A percentile compares a stretch with the other conserved stretches of the same genome.
These are phyloP conservation scores for Heliothis virescens DNA, from an alignment of 1,140 invertebrate genomes.

Conservation along the genomic window DNA sequence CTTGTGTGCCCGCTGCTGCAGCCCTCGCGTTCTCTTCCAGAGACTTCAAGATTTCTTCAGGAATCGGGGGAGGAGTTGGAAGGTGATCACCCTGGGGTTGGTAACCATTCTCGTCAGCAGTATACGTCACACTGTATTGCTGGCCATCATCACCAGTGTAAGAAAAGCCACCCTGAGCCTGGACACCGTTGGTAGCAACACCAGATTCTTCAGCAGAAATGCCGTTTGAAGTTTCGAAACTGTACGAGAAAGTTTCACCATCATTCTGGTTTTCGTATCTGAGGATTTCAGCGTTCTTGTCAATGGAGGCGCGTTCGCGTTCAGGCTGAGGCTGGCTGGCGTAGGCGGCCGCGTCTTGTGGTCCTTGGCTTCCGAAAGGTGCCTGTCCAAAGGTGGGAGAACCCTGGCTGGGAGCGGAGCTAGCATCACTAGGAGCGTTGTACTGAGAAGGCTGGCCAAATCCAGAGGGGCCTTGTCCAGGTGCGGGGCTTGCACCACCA, in stretches of 20 bases:
- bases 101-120: slow-evolving; percentile 93
- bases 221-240: slow-evolving; percentile 82
- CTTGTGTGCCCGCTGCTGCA: slow-evolving; percentile 79
- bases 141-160: slow-evolving; percentile 90
- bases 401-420: not conserved
- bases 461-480: slow-evolving; percentile 2
- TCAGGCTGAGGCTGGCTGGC: slow-evolving; percentile 63
- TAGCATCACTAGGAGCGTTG: slow-evolving; percentile 18
- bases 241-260: slow-evolving; percentile 75
- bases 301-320: slow-evolving; percentile 72
- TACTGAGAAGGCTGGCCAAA: slow-evolving; percentile 48
- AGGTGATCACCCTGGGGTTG: slow-evolving; percentile 83
- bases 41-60: slow-evolving; percentile 80
- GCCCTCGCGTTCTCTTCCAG: slow-evolving; percentile 80
- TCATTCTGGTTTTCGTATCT: slow-evolving; percentile 75
- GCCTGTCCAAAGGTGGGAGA: slow-evolving; percentile 42
- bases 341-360: slow-evolving; percentile 49
- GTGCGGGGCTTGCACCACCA: slow-evolving; percentile 1
- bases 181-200: slow-evolving; percentile 76
- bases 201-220: slow-evolving; percentile 80
- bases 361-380: slow-evolving; percentile 47
- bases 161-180: slow-evolving; percentile 76
- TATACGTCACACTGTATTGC: slow-evolving; percentile 90
- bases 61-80: slow-evolving; percentile 83
- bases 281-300: slow-evolving; percentile 74